phyloP scores from a whole-genome alignment of 1,140 invertebrate species.

The Linepithema humile region DNA sequence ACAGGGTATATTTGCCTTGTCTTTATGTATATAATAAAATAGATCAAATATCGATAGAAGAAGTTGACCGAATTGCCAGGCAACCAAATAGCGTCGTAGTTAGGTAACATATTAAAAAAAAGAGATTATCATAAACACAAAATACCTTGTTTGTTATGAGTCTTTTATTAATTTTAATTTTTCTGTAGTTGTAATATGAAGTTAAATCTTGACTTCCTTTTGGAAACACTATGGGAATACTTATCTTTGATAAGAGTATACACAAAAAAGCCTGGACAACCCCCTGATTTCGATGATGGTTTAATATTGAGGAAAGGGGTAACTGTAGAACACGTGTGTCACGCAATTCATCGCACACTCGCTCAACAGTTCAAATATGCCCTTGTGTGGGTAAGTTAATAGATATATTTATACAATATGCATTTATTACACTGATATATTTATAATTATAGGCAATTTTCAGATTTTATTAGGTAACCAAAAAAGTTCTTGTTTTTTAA shows the following conservation, averaged over 20 bases:
- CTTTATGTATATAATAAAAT: constrained; percentile 99
- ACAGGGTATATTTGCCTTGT: constrained; percentile 98
- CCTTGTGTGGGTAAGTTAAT: constrained; percentile 93
- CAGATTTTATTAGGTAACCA: no score
- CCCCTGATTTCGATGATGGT: constrained; percentile 97
- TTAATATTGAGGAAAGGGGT: constrained; percentile 97
- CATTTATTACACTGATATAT: neutral
- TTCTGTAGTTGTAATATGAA: constrained; percentile 98
- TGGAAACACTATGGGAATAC: constrained; percentile 97
- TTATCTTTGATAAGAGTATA: constrained; percentile 97
- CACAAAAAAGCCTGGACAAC: constrained; percentile 99
- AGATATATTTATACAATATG: neutral
- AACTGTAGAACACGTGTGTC: constrained; percentile 98
- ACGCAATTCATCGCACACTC: constrained; percentile 97
- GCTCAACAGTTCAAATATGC: constrained; percentile 98
- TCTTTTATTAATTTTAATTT: neutral
- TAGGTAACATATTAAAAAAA: constrained; percentile 86
- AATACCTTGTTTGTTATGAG: no score
- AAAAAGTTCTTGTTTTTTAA: no score
- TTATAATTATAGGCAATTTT: neutral
- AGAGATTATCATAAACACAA: no score
- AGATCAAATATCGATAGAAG: constrained; percentile 99
- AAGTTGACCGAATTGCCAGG: constrained; percentile 97
- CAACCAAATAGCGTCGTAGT: constrained; percentile 97
- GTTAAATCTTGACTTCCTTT: constrained; percentile 97